Evolutionary conservation across 2,113 vertebrate species (phyloP), one percentile per base, ranked within the genome.

Genomic region (Cynoglossus semilaevis): DNA sequence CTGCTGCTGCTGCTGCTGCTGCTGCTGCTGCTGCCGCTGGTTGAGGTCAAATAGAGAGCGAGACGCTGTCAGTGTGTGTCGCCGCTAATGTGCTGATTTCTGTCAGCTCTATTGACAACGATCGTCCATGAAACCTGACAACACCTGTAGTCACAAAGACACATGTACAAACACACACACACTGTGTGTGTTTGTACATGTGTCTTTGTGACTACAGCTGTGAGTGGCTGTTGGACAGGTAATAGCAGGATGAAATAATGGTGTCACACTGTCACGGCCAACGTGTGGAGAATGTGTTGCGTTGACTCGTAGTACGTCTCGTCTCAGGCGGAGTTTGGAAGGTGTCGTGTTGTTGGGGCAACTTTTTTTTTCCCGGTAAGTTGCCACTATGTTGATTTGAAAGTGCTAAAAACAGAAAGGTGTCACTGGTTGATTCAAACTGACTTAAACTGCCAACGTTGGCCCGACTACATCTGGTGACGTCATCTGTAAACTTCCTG

Each of bases 161-260:
- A n/a, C n/a, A n/a, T 70, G 62, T 64, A 70, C 65, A 2, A 49
- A 73, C 72, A 59, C 17, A 55, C 67, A 64, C 58, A 56, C 81
- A 65, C 11, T 22, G 17, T 48, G 17, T 15, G 47, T 77, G 76
- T 86, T 79, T 76, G 79, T 63, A 58, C 68, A 73, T 63, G 74
- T 82, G 80, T 83, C 74, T 79, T 63, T 65, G 76, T 76, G 74
- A 76, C 74, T 60, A 64, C 72, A 74, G 76, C 68, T 57, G 72
- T 78, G 82, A 80, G 80, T 74, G 75, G 69, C 86, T 83, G 22
- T 29, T 29, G 71, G 62, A 79, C 77, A 81, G 81, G 79, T 88
- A 91, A 88, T 85, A 85, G 80, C 82, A 82, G 82, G 82, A 86
- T 79, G 76, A 85, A 82, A 83, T 87, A 84, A 76, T 82, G 75